Evolutionary conservation across 2,113 vertebrate species (phyloP).

Genomic region (Chascanopsetta lugubris): DNA sequence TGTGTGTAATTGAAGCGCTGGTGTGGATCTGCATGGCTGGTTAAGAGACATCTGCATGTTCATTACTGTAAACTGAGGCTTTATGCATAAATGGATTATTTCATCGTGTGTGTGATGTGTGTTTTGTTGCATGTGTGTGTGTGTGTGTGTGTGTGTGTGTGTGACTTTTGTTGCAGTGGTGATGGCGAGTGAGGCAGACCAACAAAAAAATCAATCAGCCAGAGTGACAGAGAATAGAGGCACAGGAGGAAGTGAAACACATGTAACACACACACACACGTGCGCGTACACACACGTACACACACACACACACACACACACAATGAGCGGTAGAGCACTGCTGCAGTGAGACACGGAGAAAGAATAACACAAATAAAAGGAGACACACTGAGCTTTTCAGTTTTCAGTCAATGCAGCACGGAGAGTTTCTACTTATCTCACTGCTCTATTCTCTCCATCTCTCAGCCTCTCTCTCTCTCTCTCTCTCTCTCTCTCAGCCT

Average conservation of each 20-base stretch:
- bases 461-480: conserved; percentile 2
- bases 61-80: conserved; percentile 51
- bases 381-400: conserved; percentile 28
- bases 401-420: conserved; percentile 31
- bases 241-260: conserved; percentile 18
- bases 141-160: neutral
- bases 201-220: conserved; percentile 63
- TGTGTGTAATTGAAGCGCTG: conserved; percentile 38
- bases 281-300: neutral
- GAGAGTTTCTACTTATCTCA: conserved; percentile 59
- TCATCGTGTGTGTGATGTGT: conserved; percentile 1
- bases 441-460: conserved; percentile 28
- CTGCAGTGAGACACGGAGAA: conserved; percentile 34
- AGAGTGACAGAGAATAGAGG: conserved; percentile 58
- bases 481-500: conserved; percentile 18
- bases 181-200: conserved; percentile 38
- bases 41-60: conserved; percentile 38
- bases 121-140: neutral
- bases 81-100: conserved; percentile 46
- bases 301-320: conserved; percentile 5
- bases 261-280: conserved; percentile 3
- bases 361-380: conserved; percentile 22
- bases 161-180: conserved; percentile 18
- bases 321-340: neutral
- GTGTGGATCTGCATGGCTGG: neutral